A percentile compares a stretch with the other conserved stretches of the same genome.
Evolutionary conservation across 2,797 vertebrate genomes (phyloP).

Genomic region (Helostoma temminkii): DNA sequence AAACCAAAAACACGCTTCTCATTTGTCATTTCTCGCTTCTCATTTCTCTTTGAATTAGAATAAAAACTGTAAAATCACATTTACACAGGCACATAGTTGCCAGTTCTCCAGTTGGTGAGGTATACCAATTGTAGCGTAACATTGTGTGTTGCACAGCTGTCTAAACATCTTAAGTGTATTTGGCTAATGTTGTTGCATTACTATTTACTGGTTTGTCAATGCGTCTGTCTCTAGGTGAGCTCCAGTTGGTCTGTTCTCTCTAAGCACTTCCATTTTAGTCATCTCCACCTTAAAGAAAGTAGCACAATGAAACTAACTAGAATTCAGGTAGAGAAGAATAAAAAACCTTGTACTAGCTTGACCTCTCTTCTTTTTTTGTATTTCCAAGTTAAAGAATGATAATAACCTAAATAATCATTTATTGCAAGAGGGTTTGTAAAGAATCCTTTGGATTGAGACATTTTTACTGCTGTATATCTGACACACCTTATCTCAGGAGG

Average conservation of each 20-base stretch:
- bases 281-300: constrained; percentile 88
- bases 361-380: constrained; percentile 89
- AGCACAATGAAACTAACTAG: constrained; percentile 91
- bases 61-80: constrained; percentile 18
- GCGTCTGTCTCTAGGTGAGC: constrained; percentile 78
- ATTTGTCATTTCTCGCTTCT: constrained; percentile 6
- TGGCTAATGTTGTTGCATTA: constrained; percentile 30
- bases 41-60: constrained; percentile 5
- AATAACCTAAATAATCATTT: constrained; percentile 80
- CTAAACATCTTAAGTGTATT: constrained; percentile 32
- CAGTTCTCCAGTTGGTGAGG: constrained; percentile 39
- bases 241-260: constrained; percentile 76
- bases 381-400: constrained; percentile 83
- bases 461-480: constrained; percentile 89
- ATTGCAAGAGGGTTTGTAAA: constrained; percentile 86
- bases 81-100: constrained; percentile 12
- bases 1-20: neutral
- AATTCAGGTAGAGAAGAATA: constrained; percentile 90
- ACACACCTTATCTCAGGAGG: constrained; percentile 84
- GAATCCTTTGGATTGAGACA: constrained; percentile 84
- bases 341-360: constrained; percentile 87
- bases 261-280: constrained; percentile 87
- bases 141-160: constrained; percentile 45
- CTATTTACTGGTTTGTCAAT: constrained; percentile 36
- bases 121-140: constrained; percentile 12